A percentile compares a stretch with the other conserved stretches of the same genome.
Conservation (phyloP, 2,113 vertebrate genomes). For the Theropithecus gelada region DNA sequence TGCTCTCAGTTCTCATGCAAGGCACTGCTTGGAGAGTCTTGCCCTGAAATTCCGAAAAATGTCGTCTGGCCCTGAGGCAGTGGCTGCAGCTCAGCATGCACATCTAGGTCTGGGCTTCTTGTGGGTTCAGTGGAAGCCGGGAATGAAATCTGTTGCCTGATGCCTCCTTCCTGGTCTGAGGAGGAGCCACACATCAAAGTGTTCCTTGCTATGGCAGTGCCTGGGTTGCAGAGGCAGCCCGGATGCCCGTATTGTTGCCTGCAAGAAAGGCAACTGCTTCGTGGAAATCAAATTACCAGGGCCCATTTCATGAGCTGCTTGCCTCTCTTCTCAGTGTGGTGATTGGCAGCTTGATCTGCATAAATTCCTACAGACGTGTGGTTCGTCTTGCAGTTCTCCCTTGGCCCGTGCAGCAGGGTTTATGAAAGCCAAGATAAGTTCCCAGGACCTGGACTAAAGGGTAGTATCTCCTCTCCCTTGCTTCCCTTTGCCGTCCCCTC, state of each 20-base stretch:
- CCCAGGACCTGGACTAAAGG: background rate
- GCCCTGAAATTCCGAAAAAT: background rate
- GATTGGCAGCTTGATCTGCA: background rate
- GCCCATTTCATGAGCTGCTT: background rate
- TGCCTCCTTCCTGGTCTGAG: background rate
- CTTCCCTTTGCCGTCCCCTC: fast-evolving
- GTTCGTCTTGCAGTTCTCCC: background rate
- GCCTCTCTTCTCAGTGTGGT: background rate
- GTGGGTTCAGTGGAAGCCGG: background rate
- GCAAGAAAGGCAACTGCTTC: background rate
- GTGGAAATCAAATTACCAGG: background rate
- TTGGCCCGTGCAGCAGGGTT: fast-evolving
- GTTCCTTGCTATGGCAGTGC: fast-evolving
- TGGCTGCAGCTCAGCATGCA: background rate
- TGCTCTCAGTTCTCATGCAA: background rate
- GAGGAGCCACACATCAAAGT: background rate
- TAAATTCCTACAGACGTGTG: background rate
- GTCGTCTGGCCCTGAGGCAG: background rate
- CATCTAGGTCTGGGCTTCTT: background rate
- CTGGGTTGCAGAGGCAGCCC: background rate
- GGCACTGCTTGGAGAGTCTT: background rate
- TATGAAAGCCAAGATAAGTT: background rate
- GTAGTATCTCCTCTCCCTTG: background rate
- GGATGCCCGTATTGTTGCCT: background rate
- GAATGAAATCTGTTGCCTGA: background rate